Conservation (phyloP, 2,888 invertebrate genomes). For the Bhutanitis thaidina region DNA sequence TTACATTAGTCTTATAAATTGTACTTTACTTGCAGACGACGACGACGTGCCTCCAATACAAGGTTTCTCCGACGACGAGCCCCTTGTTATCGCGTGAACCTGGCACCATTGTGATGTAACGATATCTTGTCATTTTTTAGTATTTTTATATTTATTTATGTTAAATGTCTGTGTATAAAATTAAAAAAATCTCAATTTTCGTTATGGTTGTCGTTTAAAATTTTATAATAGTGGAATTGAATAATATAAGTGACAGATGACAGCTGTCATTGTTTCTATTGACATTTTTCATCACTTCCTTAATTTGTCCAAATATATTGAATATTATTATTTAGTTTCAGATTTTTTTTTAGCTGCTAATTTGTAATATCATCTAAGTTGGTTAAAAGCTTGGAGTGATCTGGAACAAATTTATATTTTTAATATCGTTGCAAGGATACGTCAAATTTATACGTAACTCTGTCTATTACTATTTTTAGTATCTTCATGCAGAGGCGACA, state of each 20-base stretch:
- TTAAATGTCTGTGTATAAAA: constrained; percentile 10
- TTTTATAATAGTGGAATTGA: too few species aligned
- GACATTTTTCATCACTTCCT: background rate
- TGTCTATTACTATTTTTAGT: too few species aligned
- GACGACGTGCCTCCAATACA: constrained; percentile 93
- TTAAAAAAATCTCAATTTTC: constrained; percentile 1
- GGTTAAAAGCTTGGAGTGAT: too few species aligned
- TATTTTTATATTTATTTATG: constrained; percentile 39
- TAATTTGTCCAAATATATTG: too few species aligned
- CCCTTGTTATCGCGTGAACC: constrained; percentile 91
- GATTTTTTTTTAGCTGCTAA: too few species aligned
- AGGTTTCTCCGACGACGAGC: constrained; percentile 96
- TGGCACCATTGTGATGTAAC: constrained; percentile 30
- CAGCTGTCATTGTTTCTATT: background rate
- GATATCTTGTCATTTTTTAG: constrained; percentile 58
- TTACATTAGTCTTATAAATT: background rate
- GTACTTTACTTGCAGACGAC: constrained; percentile 78
- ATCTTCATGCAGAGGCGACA: too few species aligned
- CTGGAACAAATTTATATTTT: too few species aligned
- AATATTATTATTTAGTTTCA: too few species aligned
- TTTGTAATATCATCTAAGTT: too few species aligned
- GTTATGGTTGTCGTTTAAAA: constrained; percentile 18
- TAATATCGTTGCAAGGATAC: too few species aligned
- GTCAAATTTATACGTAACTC: too few species aligned
- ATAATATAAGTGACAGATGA: background rate